A percentile compares a stretch with the other conserved stretches of the same genome.
Conservation (phyloP, 2,888 invertebrate species). For the Athrips mouffetella region DNA sequence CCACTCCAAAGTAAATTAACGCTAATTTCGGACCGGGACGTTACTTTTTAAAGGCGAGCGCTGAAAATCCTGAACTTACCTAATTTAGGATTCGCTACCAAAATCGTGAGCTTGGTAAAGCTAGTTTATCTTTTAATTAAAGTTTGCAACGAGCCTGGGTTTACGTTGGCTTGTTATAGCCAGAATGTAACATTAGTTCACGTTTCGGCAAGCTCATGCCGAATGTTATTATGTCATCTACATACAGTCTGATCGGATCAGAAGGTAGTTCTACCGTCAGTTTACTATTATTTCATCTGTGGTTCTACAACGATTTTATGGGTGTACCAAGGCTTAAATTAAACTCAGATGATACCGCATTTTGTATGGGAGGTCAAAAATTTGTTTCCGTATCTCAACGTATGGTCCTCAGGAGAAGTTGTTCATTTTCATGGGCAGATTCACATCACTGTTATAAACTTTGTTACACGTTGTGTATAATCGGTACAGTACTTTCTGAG, state of each 20-base stretch:
- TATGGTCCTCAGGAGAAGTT: too few species aligned
- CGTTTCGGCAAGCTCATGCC: constrained; percentile 23
- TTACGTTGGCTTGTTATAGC: constrained; percentile 12
- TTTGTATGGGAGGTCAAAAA: too few species aligned
- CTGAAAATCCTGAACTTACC: constrained; percentile 6
- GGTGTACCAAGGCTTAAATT: too few species aligned
- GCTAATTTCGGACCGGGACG: constrained; percentile 1
- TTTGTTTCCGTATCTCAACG: too few species aligned
- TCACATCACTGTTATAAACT: too few species aligned
- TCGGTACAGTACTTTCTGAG: too few species aligned
- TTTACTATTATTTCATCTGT: too few species aligned
- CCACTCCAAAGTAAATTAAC: constrained; percentile 4
- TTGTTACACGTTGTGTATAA: too few species aligned
- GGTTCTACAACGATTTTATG: too few species aligned
- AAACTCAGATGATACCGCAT: too few species aligned
- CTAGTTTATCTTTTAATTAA: constrained; percentile 21
- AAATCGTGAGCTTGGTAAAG: constrained; percentile 13
- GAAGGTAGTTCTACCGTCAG: not conserved
- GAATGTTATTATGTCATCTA: constrained; percentile 24
- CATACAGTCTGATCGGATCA: not conserved
- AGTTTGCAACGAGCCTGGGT: constrained; percentile 13
- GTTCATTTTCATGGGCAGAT: too few species aligned
- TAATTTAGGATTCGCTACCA: constrained; percentile 9
- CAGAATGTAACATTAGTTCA: constrained; percentile 17
- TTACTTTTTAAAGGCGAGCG: constrained; percentile 6